Conservation (phyloP, 1,140 invertebrate genomes). For the Drosophila sucinea region DNA sequence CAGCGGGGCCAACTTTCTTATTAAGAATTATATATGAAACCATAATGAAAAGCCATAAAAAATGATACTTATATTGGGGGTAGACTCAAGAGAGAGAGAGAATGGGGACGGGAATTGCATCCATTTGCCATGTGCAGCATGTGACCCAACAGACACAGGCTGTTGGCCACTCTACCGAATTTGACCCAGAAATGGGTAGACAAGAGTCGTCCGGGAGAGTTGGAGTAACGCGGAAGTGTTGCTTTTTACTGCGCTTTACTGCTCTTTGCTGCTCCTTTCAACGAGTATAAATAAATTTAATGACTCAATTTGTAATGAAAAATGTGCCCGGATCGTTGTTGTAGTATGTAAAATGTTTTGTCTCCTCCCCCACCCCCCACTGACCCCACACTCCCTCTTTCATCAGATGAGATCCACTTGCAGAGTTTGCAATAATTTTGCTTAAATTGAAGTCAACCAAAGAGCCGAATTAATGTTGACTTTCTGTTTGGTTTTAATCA, state of each 20-base stretch:
- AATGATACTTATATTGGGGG: conserved; percentile 69
- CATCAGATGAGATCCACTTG: conserved; percentile 49
- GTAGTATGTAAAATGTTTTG: conserved; percentile 37
- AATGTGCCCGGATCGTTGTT: conserved; percentile 47
- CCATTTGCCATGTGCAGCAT: conserved; percentile 32
- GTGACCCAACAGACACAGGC: conserved; percentile 14
- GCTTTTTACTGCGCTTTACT: conserved; percentile 48
- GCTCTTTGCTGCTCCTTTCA: conserved; percentile 59
- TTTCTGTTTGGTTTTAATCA: conserved; percentile 62
- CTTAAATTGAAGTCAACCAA: conserved; percentile 56
- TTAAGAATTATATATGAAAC: conserved; percentile 72
- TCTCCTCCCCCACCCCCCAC: conserved; percentile 21
- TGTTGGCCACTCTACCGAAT: conserved; percentile 28
- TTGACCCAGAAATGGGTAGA: conserved; percentile 70
- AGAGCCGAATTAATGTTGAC: conserved; percentile 37
- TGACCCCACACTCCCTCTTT: neutral
- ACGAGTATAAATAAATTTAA: conserved; percentile 79
- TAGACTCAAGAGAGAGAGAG: neutral
- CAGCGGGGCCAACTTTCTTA: conserved; percentile 62
- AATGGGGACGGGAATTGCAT: neutral
- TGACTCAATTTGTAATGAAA: conserved; percentile 81
- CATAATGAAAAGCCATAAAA: conserved; percentile 78
- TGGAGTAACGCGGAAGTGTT: conserved; percentile 69
- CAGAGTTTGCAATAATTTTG: conserved; percentile 59
- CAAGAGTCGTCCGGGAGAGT: conserved; percentile 39